phyloP scores from a whole-genome alignment of 2,113 vertebrate genomes.

The Progne subis region DNA sequence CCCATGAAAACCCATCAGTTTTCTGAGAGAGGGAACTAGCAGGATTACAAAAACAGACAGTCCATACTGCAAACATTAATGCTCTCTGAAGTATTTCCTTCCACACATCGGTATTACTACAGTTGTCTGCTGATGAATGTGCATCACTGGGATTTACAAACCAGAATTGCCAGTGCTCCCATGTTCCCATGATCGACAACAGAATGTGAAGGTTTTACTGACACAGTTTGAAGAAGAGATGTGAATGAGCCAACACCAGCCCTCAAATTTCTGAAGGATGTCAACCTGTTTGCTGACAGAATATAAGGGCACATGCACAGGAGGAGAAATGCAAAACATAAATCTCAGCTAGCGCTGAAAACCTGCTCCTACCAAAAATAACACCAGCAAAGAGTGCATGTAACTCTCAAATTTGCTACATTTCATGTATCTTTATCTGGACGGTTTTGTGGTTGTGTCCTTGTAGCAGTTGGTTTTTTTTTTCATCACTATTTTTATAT shows the following conservation, averaged over 20 bases:
- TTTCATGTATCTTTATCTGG: not conserved
- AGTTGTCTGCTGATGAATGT: not conserved
- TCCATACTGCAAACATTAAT: not conserved
- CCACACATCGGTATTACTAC: accelerated
- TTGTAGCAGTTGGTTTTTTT: not conserved
- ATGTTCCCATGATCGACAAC: accelerated
- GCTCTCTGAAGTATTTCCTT: not conserved
- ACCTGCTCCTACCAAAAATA: not conserved
- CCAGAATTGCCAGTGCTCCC: not conserved
- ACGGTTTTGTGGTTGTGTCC: not conserved
- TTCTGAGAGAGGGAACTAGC: not conserved
- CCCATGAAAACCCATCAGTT: not conserved
- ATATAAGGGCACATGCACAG: accelerated
- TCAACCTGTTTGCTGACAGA: not conserved
- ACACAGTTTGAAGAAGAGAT: not conserved
- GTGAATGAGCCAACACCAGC: not conserved
- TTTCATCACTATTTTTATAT: not conserved
- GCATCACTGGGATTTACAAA: not conserved
- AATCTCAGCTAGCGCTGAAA: not conserved
- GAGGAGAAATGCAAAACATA: not conserved
- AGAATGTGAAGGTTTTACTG: not conserved
- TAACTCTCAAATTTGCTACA: not conserved
- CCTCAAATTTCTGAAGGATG: not conserved
- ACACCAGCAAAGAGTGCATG: accelerated
- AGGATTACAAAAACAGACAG: not conserved